Evolutionary conservation across 2,797 vertebrate genomes (phyloP).

Genomic region (Microctenopoma steveboyesi): DNA sequence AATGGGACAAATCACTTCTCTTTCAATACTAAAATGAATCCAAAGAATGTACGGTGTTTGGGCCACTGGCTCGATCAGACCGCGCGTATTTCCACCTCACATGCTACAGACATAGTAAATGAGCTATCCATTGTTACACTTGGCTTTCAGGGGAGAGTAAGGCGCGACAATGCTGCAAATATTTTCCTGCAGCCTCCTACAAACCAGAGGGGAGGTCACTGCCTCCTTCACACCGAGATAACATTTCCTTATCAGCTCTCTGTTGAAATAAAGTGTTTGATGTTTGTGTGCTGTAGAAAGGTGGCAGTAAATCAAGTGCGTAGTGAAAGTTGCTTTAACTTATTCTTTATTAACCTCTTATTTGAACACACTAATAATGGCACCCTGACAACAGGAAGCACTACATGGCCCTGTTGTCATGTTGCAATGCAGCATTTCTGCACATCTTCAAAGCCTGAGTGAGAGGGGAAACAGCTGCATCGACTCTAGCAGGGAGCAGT

Average conservation of each 20-base stretch:
- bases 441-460: constrained; percentile 78
- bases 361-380: constrained; percentile 54
- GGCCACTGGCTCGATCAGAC: constrained; percentile 31
- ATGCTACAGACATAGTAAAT: constrained; percentile 17
- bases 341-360: constrained; percentile 64
- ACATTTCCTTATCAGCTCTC: constrained; percentile 69
- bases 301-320: constrained; percentile 65
- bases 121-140: constrained; percentile 45
- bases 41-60: constrained; percentile 18
- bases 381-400: constrained; percentile 84
- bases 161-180: constrained; percentile 50
- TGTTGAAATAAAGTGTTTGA: constrained; percentile 69
- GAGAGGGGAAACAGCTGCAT: constrained; percentile 81
- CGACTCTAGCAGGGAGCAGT: constrained; percentile 67
- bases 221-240: constrained; percentile 69
- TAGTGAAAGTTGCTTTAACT: constrained; percentile 70
- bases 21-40: constrained; percentile 45
- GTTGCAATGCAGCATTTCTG: constrained; percentile 81
- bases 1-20: constrained; percentile 14
- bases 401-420: constrained; percentile 79
- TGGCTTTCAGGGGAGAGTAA: constrained; percentile 48
- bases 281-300: constrained; percentile 58
- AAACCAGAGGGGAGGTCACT: constrained; percentile 62
- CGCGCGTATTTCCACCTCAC: constrained; percentile 30
- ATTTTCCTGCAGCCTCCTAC: constrained; percentile 53